phyloP scores from a whole-genome alignment of 1,140 invertebrate species.

The Papilio polytes region DNA sequence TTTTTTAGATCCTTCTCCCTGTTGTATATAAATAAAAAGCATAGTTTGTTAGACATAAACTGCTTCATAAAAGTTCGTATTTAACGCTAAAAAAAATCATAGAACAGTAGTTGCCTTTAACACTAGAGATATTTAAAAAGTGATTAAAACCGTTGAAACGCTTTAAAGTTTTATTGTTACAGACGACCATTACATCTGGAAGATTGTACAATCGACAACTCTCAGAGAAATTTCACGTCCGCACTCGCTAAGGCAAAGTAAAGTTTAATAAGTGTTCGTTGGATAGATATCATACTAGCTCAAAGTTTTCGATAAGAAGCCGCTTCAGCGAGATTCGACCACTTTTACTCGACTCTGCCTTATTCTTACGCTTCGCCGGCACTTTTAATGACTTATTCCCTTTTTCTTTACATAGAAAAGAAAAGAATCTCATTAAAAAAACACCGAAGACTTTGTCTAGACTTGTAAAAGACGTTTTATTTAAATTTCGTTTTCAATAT shows the following conservation, averaged over 20 bases:
- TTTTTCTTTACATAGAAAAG: conserved; percentile 56
- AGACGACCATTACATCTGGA: conserved; percentile 35
- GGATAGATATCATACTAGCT: conserved; percentile 68
- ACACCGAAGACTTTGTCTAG: conserved; percentile 39
- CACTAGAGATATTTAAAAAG: neutral
- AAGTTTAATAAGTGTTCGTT: conserved; percentile 74
- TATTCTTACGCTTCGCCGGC: conserved; percentile 67
- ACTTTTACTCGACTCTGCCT: conserved; percentile 58
- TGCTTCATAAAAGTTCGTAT: too few species aligned
- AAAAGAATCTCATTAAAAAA: conserved; percentile 47
- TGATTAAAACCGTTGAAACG: neutral
- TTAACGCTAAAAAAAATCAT: too few species aligned
- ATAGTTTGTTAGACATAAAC: too few species aligned
- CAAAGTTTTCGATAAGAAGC: conserved; percentile 68
- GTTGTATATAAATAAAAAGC: too few species aligned
- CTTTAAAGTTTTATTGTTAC: conserved; percentile 12
- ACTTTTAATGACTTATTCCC: conserved; percentile 78
- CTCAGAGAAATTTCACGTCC: conserved; percentile 61
- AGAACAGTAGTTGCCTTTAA: too few species aligned
- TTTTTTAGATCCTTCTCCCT: too few species aligned
- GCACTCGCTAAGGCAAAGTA: conserved; percentile 61
- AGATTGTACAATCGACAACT: conserved; percentile 47
- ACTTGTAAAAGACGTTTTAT: conserved; percentile 21
- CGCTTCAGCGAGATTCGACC: conserved; percentile 65
- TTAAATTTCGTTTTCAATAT: neutral